Conservation (phyloP, 2,113 vertebrate genomes). For the Heterotis niloticus region DNA sequence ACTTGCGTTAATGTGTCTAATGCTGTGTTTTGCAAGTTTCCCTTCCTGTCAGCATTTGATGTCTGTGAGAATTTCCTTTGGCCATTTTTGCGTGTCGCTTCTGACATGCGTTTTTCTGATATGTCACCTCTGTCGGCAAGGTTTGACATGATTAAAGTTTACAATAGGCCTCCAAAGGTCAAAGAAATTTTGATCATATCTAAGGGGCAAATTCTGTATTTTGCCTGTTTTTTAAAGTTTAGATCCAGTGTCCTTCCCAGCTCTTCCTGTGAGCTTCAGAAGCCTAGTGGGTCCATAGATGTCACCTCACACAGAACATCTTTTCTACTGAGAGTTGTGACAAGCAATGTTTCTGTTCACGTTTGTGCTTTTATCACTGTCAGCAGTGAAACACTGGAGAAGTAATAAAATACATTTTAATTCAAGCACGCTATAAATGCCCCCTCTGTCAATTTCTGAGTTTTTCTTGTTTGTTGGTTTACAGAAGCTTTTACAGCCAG, state of each 20-base stretch:
- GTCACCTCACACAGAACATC: too few relatives aligned
- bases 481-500: constrained; percentile 86
- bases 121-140: constrained; percentile 54
- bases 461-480: constrained; percentile 28
- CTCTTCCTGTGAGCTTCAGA: too few relatives aligned
- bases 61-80: constrained; percentile 47
- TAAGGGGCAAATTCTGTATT: constrained; percentile 46
- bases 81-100: constrained; percentile 43
- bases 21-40: neutral
- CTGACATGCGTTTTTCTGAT: constrained; percentile 58
- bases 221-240: constrained; percentile 38
- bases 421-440: too few relatives aligned
- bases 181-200: constrained; percentile 47
- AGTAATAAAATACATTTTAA: too few relatives aligned
- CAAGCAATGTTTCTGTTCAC: too few relatives aligned
- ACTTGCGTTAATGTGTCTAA: constrained; percentile 20
- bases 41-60: constrained; percentile 33
- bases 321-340: too few relatives aligned
- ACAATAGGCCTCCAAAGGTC: constrained; percentile 62
- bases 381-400: too few relatives aligned
- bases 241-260: too few relatives aligned
- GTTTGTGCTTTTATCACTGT: too few relatives aligned
- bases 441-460: neutral
- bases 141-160: constrained; percentile 44
- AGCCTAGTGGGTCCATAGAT: too few relatives aligned